These are phyloP conservation scores for Drosophila guanche DNA, from an alignment of 1,140 invertebrate species.

Conservation along the genomic window DNA sequence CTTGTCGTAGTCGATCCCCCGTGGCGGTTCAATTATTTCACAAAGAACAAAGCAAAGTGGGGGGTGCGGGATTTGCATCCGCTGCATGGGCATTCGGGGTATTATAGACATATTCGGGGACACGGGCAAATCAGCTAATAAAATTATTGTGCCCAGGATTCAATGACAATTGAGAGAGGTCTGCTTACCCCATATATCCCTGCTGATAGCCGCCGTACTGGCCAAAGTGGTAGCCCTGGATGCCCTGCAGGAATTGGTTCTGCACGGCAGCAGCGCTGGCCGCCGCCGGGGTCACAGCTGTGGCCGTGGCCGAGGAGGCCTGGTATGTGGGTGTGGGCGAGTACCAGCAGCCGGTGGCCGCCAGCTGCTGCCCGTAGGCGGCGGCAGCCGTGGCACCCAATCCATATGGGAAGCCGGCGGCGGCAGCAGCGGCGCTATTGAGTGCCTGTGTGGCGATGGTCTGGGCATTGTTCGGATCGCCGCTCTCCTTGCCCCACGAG, in stretches of 20 bases:
- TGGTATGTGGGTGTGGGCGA: constrained; percentile 88
- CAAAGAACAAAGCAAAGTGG: constrained; percentile 25
- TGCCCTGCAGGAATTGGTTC: constrained; percentile 90
- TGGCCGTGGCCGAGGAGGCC: constrained; percentile 78
- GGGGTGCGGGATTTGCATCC: not conserved
- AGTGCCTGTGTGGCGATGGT: constrained; percentile 86
- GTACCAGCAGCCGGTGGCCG: constrained; percentile 88
- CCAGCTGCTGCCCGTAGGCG: constrained; percentile 82
- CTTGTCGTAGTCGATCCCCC: constrained; percentile 47
- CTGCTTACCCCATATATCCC: constrained; percentile 90
- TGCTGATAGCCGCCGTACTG: constrained; percentile 92
- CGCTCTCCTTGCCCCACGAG: constrained; percentile 99
- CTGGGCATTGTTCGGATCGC: constrained; percentile 93
- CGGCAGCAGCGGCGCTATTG: constrained; percentile 74
- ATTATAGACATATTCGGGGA: not conserved
- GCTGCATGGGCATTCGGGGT: not conserved
- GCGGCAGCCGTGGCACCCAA: constrained; percentile 78
- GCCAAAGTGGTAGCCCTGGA: constrained; percentile 91
- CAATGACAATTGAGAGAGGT: constrained; percentile 11
- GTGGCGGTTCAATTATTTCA: constrained; percentile 75
- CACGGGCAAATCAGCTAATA: constrained; percentile 42
- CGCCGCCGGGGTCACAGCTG: constrained; percentile 87
- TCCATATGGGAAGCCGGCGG: constrained; percentile 78
- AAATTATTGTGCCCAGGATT: constrained; percentile 54
- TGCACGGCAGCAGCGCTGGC: constrained; percentile 86